A percentile compares a stretch with the other conserved stretches of the same genome.
Evolutionary conservation across 2,888 invertebrate species (phyloP).

Genomic region (Resseliella maxima): DNA sequence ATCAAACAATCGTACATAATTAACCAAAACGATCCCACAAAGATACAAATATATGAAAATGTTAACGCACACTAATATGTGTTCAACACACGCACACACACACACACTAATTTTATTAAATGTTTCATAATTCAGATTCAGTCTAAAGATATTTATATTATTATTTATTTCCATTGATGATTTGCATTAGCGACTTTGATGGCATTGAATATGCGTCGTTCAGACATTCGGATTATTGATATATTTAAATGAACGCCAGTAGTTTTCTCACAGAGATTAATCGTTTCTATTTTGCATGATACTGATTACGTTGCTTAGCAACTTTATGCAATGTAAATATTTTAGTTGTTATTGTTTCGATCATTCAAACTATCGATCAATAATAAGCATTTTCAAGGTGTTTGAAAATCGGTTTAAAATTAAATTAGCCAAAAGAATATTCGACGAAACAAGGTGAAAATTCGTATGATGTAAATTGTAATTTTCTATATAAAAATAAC

Average conservation of each 20-base stretch:
- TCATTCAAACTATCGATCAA: neutral
- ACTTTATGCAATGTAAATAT: neutral
- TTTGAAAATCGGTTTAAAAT: neutral
- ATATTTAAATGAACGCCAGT: neutral
- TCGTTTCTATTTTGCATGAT: neutral
- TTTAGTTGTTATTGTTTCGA: neutral
- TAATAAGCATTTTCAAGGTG: neutral
- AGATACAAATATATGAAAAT: neutral
- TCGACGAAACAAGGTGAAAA: no score
- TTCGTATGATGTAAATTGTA: no score
- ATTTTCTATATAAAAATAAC: no score
- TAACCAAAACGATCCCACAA: neutral
- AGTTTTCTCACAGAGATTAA: constrained; percentile 39
- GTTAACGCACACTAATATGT: no score
- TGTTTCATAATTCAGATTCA: neutral
- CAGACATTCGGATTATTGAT: neutral
- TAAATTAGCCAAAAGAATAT: no score
- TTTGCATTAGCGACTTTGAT: neutral
- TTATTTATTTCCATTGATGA: neutral
- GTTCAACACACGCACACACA: neutral
- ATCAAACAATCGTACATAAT: constrained; percentile 1
- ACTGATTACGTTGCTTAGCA: neutral
- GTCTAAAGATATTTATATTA: neutral
- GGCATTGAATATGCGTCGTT: neutral
- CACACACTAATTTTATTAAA: neutral